These are phyloP conservation scores for Diplosoma virens DNA, from an alignment of 23 tunicate genomes.

Conservation along the genomic window DNA sequence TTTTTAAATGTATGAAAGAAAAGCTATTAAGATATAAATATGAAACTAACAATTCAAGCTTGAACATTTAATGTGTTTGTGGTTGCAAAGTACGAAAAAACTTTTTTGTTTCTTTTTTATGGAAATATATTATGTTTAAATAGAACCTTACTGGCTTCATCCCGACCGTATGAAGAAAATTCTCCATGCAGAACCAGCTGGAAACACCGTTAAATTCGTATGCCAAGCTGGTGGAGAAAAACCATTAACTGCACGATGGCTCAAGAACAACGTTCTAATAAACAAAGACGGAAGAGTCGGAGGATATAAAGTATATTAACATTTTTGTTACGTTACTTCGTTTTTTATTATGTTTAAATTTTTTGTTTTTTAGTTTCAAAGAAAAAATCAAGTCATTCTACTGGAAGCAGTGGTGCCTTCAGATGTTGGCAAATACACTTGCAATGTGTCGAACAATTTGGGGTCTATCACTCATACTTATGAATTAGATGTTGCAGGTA, in stretches of 20 bases:
- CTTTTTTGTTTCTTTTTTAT: no score
- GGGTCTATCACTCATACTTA: constrained; percentile 69
- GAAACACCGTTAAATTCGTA: constrained; percentile 45
- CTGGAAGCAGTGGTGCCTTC: constrained; percentile 56
- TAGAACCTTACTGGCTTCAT: constrained; percentile 57
- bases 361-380: constrained; percentile 49
- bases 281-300: constrained; percentile 44
- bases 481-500: constrained; percentile 80
- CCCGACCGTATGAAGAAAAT: constrained; percentile 44
- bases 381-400: constrained; percentile 34
- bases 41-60: no score
- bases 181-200: constrained; percentile 80
- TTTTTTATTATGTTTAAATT: background rate
- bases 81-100: no score
- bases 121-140: no score
- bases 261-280: constrained; percentile 28
- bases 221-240: constrained; percentile 57
- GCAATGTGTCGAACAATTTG: constrained; percentile 44
- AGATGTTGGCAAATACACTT: constrained; percentile 56
- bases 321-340: background rate
- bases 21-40: no score
- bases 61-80: no score
- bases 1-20: no score
- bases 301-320: constrained; percentile 48
- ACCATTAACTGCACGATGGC: constrained; percentile 33